A percentile compares a stretch with the other conserved stretches of the same genome.
These are phyloP conservation scores for Harpagoxenus sublaevis DNA, from an alignment of 2,888 invertebrate genomes.

Conservation along the genomic window DNA sequence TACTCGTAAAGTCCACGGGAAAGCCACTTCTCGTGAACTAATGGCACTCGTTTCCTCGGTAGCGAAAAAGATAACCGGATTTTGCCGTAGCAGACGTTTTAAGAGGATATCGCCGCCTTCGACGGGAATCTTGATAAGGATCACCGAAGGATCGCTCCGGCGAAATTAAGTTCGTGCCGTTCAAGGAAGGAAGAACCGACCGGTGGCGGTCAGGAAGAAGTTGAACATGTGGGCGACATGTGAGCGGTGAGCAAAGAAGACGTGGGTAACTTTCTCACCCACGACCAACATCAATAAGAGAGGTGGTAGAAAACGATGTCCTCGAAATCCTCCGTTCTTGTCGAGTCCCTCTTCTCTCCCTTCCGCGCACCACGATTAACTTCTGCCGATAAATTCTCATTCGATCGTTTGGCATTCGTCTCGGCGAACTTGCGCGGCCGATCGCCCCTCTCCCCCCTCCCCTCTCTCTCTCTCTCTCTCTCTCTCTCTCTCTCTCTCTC, in stretches of 20 bases:
- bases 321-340: slow-evolving; percentile 69
- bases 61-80: slow-evolving; percentile 25
- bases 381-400: slow-evolving; percentile 67
- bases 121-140: slow-evolving; percentile 40
- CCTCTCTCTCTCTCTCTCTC: neutral
- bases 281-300: slow-evolving; percentile 42
- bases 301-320: slow-evolving; percentile 61
- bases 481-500: neutral
- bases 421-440: slow-evolving; percentile 60
- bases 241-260: slow-evolving; percentile 39
- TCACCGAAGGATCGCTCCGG: slow-evolving; percentile 17
- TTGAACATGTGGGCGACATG: slow-evolving; percentile 50
- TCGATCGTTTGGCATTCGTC: slow-evolving; percentile 60
- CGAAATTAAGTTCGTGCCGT: slow-evolving; percentile 46
- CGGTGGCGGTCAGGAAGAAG: slow-evolving; percentile 23
- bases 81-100: slow-evolving; percentile 27
- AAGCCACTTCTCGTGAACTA: slow-evolving; percentile 9
- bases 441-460: slow-evolving; percentile 50
- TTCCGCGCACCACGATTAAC: slow-evolving; percentile 65
- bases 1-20: neutral
- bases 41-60: slow-evolving; percentile 13
- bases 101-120: slow-evolving; percentile 37
- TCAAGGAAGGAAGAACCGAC: slow-evolving; percentile 5
- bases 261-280: slow-evolving; percentile 24
- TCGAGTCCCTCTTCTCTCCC: slow-evolving; percentile 66